Evolutionary conservation across 1,140 invertebrate genomes (phyloP).

Genomic region (Eriocheir sinensis): DNA sequence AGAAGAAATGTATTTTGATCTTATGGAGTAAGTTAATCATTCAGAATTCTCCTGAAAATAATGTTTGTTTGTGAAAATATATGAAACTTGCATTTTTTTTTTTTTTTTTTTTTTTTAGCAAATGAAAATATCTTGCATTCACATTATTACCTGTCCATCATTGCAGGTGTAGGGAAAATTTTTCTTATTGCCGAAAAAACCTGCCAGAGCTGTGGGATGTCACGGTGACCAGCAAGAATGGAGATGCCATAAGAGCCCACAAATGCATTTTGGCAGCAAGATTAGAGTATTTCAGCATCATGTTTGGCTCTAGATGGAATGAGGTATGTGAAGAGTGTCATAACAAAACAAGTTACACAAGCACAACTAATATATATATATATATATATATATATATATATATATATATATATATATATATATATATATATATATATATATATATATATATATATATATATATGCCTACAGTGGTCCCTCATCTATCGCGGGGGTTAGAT

Average conservation of each 20-base stretch:
- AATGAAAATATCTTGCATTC: neutral
- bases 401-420: no score
- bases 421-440: no score
- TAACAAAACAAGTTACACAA: no score
- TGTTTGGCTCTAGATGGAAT: constrained; percentile 88
- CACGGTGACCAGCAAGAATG: constrained; percentile 56
- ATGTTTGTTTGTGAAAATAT: neutral
- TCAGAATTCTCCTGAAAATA: neutral
- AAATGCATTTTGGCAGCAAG: constrained; percentile 88
- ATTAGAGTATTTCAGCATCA: constrained; percentile 89
- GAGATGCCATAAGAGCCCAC: constrained; percentile 82
- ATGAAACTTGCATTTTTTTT: neutral
- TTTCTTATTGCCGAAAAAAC: constrained; percentile 35
- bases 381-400: no score
- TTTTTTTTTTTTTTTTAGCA: neutral
- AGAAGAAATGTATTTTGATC: neutral
- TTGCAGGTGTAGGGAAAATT: neutral
- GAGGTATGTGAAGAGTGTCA: constrained; percentile 85
- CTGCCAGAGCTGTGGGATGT: constrained; percentile 70
- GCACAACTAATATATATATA: no score
- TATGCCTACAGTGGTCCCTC: no score
- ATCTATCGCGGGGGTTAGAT: no score
- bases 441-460: no score
- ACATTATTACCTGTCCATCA: neutral
- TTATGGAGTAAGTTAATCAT: constrained; percentile 83